Conservation (phyloP, 2,797 vertebrate species). For the Bradypodion ventrale region DNA sequence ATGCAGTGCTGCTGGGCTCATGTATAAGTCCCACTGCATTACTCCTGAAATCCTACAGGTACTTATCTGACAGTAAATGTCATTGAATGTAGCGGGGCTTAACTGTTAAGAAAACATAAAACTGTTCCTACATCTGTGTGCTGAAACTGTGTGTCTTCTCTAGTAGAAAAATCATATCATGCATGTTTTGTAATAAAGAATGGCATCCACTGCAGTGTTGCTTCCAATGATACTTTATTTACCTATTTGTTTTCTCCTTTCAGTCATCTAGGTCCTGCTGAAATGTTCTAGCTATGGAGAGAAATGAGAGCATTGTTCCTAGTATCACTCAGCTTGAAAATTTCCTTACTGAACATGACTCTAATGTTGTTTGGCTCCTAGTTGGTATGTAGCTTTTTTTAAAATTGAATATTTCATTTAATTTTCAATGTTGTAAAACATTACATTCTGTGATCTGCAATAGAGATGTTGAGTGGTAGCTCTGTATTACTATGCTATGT, state of each 20-base stretch:
- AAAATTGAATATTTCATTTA: neutral
- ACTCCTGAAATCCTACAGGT: neutral
- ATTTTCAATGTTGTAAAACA: neutral
- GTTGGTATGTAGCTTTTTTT: constrained; percentile 85
- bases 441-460: neutral
- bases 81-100: neutral
- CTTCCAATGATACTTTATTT: neutral
- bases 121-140: neutral
- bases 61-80: neutral
- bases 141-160: neutral
- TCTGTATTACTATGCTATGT: neutral
- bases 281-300: constrained; percentile 84
- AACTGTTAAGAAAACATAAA: neutral
- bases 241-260: constrained; percentile 21
- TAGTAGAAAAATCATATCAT: neutral
- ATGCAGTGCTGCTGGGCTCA: neutral
- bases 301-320: constrained; percentile 90
- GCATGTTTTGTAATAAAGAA: neutral
- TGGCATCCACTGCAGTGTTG: neutral
- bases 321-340: constrained; percentile 87
- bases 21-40: neutral
- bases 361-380: constrained; percentile 96
- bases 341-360: constrained; percentile 92
- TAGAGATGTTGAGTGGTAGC: neutral
- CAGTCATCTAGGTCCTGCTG: constrained; percentile 59